phyloP scores from a whole-genome alignment of 1,140 invertebrate genomes.

The Cyclargus thomasi region DNA sequence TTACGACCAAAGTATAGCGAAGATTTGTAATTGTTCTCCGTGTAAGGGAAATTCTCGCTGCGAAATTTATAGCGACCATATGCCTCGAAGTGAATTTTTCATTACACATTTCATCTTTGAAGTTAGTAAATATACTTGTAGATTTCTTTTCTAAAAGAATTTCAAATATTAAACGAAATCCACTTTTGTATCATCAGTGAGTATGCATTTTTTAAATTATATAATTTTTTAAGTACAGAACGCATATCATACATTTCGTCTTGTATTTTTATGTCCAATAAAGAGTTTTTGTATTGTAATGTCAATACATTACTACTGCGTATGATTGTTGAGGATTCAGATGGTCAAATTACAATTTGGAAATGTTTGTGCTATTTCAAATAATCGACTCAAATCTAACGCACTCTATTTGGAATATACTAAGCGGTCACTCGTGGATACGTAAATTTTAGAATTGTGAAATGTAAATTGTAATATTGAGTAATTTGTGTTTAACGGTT shows the following conservation, averaged over 20 bases:
- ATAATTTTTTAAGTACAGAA: too few relatives aligned
- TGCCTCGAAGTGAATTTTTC: not conserved
- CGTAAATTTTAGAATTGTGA: too few relatives aligned
- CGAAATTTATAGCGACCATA: not conserved
- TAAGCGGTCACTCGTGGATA: not conserved
- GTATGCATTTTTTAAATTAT: too few relatives aligned
- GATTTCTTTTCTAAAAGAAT: not conserved
- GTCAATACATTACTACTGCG: too few relatives aligned
- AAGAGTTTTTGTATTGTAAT: too few relatives aligned
- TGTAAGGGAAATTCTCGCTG: not conserved
- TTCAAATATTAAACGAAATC: not conserved
- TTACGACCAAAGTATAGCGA: conserved; percentile 1
- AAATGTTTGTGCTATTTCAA: not conserved
- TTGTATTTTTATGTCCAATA: too few relatives aligned
- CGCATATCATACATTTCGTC: too few relatives aligned
- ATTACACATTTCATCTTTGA: not conserved
- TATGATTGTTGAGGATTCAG: not conserved
- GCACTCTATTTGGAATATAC: not conserved
- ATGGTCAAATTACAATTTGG: not conserved
- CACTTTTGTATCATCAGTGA: too few relatives aligned
- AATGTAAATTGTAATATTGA: too few relatives aligned
- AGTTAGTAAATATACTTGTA: not conserved
- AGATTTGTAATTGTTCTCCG: not conserved
- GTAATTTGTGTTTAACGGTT: too few relatives aligned
- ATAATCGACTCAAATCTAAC: not conserved